Base-by-base conservation (phyloP, 2,797 vertebrate genomes). In the Falco biarmicus region DNA sequence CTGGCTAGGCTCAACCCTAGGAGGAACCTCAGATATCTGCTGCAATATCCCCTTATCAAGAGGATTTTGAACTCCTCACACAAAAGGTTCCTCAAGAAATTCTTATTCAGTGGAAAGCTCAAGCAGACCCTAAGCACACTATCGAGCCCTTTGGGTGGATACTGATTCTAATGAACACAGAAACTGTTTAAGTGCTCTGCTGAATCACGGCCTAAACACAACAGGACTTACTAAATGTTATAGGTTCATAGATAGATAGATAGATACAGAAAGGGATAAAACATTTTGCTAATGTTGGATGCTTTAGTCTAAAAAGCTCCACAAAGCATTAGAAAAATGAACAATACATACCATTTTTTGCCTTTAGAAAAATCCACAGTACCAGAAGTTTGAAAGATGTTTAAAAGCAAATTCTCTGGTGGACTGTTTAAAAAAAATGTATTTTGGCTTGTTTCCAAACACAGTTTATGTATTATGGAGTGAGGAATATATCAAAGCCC, bases 371-470 rank as follows among this genome's bases (percentile, higher is more conserved):
- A 95, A 88, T 66, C 45, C 57, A 51, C 15, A 60, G 14, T 43
- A 78, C 6, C 32, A 68, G 64, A 94, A 87, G 75, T 94, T 37
- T 79, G 32, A 89, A 95, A 68, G 64, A 94, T 85, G 75, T 94
- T 37, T 79, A 29, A 89, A 95, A 95, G 45, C 47, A n/a, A 48
- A 43, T 81, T 90, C 79, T 92, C 47, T 81, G 41, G 77, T 54
- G 20, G 79, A 80, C 45, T 71, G 50, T 84, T 94, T 80, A 65
- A 64, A 76, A 31, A 84, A 81, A 66, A 56, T 22, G 28, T 19
- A 91, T 93, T 97, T 92, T 76, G 61, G 19, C 37, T 84, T 89
- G 45, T 83, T 71, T 74, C 65, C 59, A 81, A 79, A 93, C 53
- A 31, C 20, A 86, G 82, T 94, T 92, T 68, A 59, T 11, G 18